A percentile compares a stretch with the other conserved stretches of the same genome.
Conservation (phyloP, 2,797 vertebrate genomes). For the Avahi laniger region DNA sequence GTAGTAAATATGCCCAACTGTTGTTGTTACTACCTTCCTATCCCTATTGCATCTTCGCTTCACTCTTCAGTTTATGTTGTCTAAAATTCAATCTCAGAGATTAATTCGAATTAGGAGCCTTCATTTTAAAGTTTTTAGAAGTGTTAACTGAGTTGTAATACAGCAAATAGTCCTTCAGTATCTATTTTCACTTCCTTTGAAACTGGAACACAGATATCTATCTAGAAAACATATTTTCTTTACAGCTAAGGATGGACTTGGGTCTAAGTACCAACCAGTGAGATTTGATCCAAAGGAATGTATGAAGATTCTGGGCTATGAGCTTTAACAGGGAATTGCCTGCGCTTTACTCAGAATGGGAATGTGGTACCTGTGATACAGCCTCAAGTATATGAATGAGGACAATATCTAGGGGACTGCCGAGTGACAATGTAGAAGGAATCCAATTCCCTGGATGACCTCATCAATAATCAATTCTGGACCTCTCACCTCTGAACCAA, state of each 20-base stretch:
- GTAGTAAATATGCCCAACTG: not conserved
- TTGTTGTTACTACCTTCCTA: not conserved
- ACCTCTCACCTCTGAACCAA: not conserved
- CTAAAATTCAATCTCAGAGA: not conserved
- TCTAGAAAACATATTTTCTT: not conserved
- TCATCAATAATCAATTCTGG: accelerated
- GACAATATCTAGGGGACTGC: not conserved
- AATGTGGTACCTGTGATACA: not conserved
- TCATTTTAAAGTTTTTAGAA: not conserved
- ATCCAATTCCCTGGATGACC: not conserved
- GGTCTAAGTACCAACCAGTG: not conserved
- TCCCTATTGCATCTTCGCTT: not conserved
- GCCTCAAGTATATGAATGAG: not conserved
- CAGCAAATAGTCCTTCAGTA: not conserved
- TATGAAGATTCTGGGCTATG: not conserved
- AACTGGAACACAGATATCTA: not conserved
- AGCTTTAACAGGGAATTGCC: not conserved
- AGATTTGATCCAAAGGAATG: not conserved
- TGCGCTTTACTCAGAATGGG: not conserved
- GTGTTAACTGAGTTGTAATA: not conserved
- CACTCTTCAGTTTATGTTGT: not conserved
- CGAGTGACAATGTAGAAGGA: not conserved
- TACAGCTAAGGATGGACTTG: not conserved
- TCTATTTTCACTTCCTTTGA: not conserved
- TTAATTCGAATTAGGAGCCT: not conserved